Conservation (phyloP, 2,797 vertebrate species). For the Coendou prehensilis region DNA sequence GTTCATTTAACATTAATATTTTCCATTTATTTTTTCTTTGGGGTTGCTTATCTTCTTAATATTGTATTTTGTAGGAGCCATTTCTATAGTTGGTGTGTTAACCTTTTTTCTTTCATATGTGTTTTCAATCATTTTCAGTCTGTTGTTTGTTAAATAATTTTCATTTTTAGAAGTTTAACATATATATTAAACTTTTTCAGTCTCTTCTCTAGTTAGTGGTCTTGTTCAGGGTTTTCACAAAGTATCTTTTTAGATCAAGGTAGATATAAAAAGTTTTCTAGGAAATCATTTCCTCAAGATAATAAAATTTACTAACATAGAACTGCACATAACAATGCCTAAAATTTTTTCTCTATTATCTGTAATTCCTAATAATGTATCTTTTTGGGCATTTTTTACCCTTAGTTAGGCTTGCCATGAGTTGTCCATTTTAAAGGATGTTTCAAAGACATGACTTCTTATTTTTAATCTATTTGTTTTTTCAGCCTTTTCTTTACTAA, state of each 20-base stretch:
- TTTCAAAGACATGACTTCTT: not conserved
- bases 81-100: not conserved
- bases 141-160: slow-evolving; percentile 18
- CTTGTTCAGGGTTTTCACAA: not conserved
- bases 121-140: not conserved
- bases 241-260: not conserved
- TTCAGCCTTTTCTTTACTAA: not conserved
- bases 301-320: not conserved
- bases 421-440: slow-evolving; percentile 32
- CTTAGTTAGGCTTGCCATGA: not conserved
- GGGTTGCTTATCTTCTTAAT: not conserved
- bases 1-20: not conserved
- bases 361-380: not conserved
- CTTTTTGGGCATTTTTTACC: not conserved
- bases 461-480: not conserved
- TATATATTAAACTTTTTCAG: not conserved
- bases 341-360: not conserved
- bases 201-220: not conserved
- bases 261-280: not conserved
- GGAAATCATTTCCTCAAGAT: slow-evolving; percentile 32
- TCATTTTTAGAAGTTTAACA: not conserved
- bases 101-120: not conserved
- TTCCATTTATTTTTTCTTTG: not conserved
- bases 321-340: slow-evolving; percentile 4
- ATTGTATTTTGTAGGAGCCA: not conserved